Percentiles rank a stretch among this genome's conserved stretches.
phyloP scores from a whole-genome alignment of 2,888 invertebrate genomes.

The Dyspetes luteomarginatus region DNA sequence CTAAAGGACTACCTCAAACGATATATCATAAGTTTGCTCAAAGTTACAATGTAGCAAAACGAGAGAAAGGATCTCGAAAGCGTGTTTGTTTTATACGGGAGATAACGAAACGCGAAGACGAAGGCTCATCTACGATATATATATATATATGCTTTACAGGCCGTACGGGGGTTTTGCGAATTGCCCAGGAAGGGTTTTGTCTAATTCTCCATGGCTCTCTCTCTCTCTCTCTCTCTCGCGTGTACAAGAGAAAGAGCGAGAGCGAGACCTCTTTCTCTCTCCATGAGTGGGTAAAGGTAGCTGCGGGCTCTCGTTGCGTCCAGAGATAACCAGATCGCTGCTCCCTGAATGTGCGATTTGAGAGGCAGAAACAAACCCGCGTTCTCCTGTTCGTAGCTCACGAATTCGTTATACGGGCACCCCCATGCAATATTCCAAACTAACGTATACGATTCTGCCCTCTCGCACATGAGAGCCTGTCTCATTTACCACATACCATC shows the following conservation, averaged over 20 bases:
- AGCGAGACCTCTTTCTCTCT: slow-evolving; percentile 28
- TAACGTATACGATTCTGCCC: slow-evolving; percentile 70
- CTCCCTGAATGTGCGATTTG: slow-evolving; percentile 76
- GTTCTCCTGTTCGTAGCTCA: slow-evolving; percentile 55
- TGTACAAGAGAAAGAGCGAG: slow-evolving; percentile 44
- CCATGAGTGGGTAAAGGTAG: slow-evolving; percentile 56
- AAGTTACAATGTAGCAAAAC: slow-evolving; percentile 27
- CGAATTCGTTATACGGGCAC: slow-evolving; percentile 78
- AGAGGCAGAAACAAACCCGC: slow-evolving; percentile 66
- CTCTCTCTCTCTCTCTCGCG: no score
- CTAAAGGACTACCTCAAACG: no score
- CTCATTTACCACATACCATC: slow-evolving; percentile 19
- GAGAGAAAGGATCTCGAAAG: slow-evolving; percentile 28
- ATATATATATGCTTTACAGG: neutral
- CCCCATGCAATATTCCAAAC: slow-evolving; percentile 78
- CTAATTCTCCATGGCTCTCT: slow-evolving; percentile 5
- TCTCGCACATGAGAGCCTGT: slow-evolving; percentile 24
- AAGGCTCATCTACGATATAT: neutral
- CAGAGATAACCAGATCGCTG: slow-evolving; percentile 77
- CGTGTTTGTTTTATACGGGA: slow-evolving; percentile 15
- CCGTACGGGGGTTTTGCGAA: slow-evolving; percentile 24
- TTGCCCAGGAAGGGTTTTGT: slow-evolving; percentile 18
- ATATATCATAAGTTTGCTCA: no score
- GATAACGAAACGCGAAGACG: slow-evolving; percentile 24
- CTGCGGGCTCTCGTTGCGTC: slow-evolving; percentile 77